Base-by-base conservation (phyloP, 2,888 invertebrate species). In the Nycteola revayana region DNA sequence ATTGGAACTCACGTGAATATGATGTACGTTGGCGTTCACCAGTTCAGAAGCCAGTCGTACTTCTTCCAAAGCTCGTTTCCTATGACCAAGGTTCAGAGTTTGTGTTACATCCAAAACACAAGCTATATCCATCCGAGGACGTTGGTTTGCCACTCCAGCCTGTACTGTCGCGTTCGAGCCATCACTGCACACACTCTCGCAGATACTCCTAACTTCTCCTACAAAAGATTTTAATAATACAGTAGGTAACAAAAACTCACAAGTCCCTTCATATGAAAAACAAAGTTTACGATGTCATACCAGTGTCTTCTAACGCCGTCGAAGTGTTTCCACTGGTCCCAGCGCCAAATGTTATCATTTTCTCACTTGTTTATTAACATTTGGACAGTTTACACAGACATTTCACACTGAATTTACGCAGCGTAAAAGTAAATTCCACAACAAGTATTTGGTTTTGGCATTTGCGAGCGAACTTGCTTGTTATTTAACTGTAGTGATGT, bases 121-220 rank as follows among this genome's bases (percentile, higher is more conserved):
- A 31, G 94, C 96, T 44, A 97, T 95, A 76, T 97, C 96, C 95
- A 96, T 96, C 56, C 92, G 91, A 10, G 93, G 92, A 52, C 93
- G 70, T 43, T 78, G 80, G 52, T 78, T 85, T 1, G 75, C 58
- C 17, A 64, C 73, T 28, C 81, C 78, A 9, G 85, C 66, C 54
- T 88, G 88, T 20, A 89, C 83, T 3, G 89, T 89, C 22, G 88
- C 84, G 49, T 72, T 85, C n/a, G 89, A 89, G 7, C 88, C 89
- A 85, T 89, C 89, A 48, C 89, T 89, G 60, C 89, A 87, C 31
- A 89, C 70, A 70, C 89, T 89, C 58, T 89, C 89, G 63, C 89
- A 88, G 60, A 88, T 85, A 65, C 89, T 89, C 61, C 86, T 80
- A 45, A 83, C 87, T 76, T 89, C 89, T 43, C 87, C 88, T 86